Base-by-base conservation (phyloP, 2,113 vertebrate species). In the Sander lucioperca region DNA sequence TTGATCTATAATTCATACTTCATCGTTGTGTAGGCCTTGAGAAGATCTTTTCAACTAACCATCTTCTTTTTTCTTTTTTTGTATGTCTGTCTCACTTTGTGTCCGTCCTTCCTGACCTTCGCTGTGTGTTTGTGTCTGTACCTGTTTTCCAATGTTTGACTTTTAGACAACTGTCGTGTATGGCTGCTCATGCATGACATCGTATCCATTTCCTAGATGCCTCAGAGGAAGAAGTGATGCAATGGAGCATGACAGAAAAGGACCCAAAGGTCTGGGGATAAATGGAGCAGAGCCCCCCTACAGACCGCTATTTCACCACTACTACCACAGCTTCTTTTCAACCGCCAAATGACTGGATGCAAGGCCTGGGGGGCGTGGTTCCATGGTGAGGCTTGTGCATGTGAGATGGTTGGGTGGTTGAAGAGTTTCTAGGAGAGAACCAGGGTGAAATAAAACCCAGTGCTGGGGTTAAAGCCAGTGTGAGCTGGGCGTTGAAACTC, bases 1-100 rank as follows among this genome's bases (percentile, higher is more conserved):
- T 88, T 90, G 87, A 91, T 90, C 80, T 88, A 83, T 89, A 86
- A 94, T 93, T 93, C 79, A 90, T 85, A 72, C 63, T 54, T 81
- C 59, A 61, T 68, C 62, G 2, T 75, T 64, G 80, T 69, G 54
- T 53, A 43, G n/a, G 53, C 47, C 78, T 79, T 59, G 11, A 86
- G 63, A 83, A 73, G 59, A 86, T 84, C 63, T 88, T 80, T 85
- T 82, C 27, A 85, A 73, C 56, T 53, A 43, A 65, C 11, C 63
- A 30, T 50, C 67, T 74, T 48, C 2, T 66, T 56, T 75, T 69
- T 66, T 45, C 77, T 66, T 54, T 7, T 48, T 66, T 66, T 25
- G n/a, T 14, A 65, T 33, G 2, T 61, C 27, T 13, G 15, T 75
- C 47, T 85, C 67, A 54, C 43, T 59, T 58, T 73, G 58, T 30